Base-by-base conservation (phyloP, 1,140 invertebrate genomes). In the Akabosia matsudoensis region DNA sequence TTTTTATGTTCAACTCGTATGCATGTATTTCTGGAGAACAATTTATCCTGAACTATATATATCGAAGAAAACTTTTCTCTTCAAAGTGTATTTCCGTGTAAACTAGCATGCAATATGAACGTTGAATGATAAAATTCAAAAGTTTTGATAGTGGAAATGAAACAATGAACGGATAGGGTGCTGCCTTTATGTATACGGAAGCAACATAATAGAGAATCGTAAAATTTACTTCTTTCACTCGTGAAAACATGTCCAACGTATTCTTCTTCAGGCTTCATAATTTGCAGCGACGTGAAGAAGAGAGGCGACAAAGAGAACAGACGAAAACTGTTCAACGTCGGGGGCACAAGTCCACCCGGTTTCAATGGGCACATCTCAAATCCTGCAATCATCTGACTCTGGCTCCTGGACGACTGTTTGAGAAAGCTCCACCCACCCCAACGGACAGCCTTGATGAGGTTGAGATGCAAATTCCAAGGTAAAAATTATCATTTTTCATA, bases 251-350 rank as follows among this genome's bases (percentile, higher is more conserved):
- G 93, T 95, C 93, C 88, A 86, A 86, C 81, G 90, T 95, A 88
- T 96, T 95, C 89, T 95, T 96, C 90, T 95, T 95, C 87, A 93
- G 93, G 74, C 89, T 94, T 84, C 93, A 94, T 89, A 94, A 94
- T 86, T 88, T 95, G 82, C 92, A 91, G 83, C 90, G 93, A 52
- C 91, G 91, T 83, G 91, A 92, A 85, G 92, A 92, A 82, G 79
- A 82, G 26, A 87, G 87, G 77, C 74, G 78, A 56, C 78, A 82
- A 54, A 67, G 79, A 22, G 82, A 86, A 82, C 85, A 88, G 79
- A 87, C 86, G 83, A 86, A 85, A 67, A 79, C 75, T 72, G 86
- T 84, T 82, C 87, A 86, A 84, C 87, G 87, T 77, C 87, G 84
- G 80, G 86, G 82, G 45, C 84, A 74, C 7, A 77, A 79, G 51